phyloP scores from a whole-genome alignment of 2,113 vertebrate genomes.

The Hydropotes inermis region DNA sequence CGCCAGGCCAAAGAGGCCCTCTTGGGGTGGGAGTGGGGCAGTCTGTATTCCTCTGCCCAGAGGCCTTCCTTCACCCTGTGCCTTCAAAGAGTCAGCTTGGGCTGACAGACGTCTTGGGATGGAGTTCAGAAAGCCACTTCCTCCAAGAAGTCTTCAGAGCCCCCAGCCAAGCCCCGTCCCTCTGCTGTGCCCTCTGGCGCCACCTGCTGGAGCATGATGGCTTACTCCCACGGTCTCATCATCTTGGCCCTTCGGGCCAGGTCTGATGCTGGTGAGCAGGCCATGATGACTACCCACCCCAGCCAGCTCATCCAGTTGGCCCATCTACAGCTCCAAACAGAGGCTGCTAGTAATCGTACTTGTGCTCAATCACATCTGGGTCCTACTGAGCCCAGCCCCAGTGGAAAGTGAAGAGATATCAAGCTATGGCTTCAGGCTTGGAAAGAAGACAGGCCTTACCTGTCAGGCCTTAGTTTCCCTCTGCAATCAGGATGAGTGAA shows the following conservation, averaged over 20 bases:
- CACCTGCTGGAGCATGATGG: slow-evolving; percentile 50
- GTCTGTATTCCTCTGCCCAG: slow-evolving; percentile 43
- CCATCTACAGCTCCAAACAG: not conserved
- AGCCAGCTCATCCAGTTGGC: not conserved
- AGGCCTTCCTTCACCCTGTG: slow-evolving; percentile 21
- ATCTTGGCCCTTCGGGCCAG: not conserved
- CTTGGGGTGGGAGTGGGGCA: slow-evolving; percentile 11
- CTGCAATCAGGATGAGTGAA: not conserved
- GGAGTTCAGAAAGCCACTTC: slow-evolving; percentile 43
- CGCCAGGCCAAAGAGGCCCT: slow-evolving; percentile 63
- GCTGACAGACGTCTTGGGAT: not conserved
- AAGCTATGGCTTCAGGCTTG: not conserved
- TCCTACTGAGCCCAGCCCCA: not conserved
- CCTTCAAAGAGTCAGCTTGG: slow-evolving; percentile 17
- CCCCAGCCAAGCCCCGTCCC: not conserved
- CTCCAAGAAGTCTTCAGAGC: slow-evolving; percentile 54
- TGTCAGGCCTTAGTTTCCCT: not conserved
- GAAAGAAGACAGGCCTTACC: not conserved
- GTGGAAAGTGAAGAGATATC: not conserved
- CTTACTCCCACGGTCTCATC: not conserved
- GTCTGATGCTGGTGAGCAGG: not conserved
- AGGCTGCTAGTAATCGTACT: not conserved
- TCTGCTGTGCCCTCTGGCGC: slow-evolving; percentile 49
- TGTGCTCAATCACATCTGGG: not conserved
- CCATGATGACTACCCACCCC: not conserved